These are phyloP conservation scores for Ibidorhyncha struthersii DNA, from an alignment of 2,113 vertebrate species.

Conservation along the genomic window DNA sequence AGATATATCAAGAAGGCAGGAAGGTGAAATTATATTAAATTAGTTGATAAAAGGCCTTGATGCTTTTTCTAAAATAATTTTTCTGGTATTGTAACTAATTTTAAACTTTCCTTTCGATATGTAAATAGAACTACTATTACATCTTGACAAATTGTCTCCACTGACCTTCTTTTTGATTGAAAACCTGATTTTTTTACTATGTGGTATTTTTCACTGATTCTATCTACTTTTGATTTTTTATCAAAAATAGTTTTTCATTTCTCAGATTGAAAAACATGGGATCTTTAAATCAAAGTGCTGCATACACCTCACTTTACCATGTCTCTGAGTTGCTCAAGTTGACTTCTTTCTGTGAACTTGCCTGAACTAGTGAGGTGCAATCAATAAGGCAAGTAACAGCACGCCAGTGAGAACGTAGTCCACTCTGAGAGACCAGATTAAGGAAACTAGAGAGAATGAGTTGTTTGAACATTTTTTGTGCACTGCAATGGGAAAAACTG, in stretches of 20 bases:
- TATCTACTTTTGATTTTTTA: neutral
- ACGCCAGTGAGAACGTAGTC: neutral
- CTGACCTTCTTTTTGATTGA: neutral
- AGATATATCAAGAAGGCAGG: neutral
- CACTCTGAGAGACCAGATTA: neutral
- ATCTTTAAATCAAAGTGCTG: neutral
- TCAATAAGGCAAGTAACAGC: neutral
- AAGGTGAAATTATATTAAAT: neutral
- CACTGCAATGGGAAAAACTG: neutral
- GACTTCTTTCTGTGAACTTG: neutral
- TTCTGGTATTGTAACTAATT: neutral
- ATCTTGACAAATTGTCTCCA: neutral
- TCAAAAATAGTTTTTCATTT: neutral
- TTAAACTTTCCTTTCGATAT: neutral
- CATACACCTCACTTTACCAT: neutral
- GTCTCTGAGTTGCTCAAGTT: neutral
- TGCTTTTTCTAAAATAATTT: neutral
- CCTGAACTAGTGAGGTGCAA: neutral
- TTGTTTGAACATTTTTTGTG: neutral
- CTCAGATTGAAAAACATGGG: fast-evolving
- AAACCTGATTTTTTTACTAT: neutral
- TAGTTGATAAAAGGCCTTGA: neutral
- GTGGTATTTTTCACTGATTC: neutral
- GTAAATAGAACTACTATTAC: neutral
- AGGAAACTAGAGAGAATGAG: neutral